A percentile compares a stretch with the other conserved stretches of the same genome.
Conservation (phyloP, 2,888 invertebrate species). For the Amitus sp. region DNA sequence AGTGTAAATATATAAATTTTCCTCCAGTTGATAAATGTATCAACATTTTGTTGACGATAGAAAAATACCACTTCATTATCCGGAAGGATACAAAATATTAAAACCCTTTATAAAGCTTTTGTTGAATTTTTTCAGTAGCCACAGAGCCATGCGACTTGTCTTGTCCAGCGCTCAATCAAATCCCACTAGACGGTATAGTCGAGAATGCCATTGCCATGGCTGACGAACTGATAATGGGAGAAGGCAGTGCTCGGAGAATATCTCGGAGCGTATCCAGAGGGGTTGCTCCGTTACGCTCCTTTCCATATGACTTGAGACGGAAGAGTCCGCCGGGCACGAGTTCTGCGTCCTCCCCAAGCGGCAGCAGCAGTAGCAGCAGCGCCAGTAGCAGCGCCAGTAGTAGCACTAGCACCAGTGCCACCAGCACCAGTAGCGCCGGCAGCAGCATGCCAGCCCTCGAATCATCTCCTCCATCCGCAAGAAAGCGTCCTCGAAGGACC, state of each 20-base stretch:
- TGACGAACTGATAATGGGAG: constrained; percentile 50
- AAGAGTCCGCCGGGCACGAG: constrained; percentile 82
- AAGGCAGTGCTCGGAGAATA: constrained; percentile 68
- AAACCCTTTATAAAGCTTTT: no score
- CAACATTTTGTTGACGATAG: no score
- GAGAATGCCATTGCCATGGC: constrained; percentile 56
- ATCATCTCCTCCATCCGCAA: constrained; percentile 80
- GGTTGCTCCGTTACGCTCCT: constrained; percentile 62
- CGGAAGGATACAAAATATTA: no score
- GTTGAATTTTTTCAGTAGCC: no score
- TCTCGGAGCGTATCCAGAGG: constrained; percentile 62
- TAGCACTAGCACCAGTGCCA: no score
- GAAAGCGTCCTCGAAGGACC: constrained; percentile 83
- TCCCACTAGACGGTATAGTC: constrained; percentile 65
- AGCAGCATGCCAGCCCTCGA: constrained; percentile 67
- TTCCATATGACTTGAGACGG: constrained; percentile 87
- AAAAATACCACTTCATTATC: no score
- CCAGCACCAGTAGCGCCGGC: constrained; percentile 64
- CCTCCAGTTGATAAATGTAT: no score
- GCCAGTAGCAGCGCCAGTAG: constrained; percentile 65
- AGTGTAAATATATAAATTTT: no score
- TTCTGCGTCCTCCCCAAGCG: constrained; percentile 76
- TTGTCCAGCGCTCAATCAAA: constrained; percentile 70
- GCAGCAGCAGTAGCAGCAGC: constrained; percentile 64
- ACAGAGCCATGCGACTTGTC: constrained; percentile 86